Percentiles rank a stretch among this genome's conserved stretches.
Conservation (phyloP, 1,140 invertebrate genomes). For the Pollicipes pollicipes region DNA sequence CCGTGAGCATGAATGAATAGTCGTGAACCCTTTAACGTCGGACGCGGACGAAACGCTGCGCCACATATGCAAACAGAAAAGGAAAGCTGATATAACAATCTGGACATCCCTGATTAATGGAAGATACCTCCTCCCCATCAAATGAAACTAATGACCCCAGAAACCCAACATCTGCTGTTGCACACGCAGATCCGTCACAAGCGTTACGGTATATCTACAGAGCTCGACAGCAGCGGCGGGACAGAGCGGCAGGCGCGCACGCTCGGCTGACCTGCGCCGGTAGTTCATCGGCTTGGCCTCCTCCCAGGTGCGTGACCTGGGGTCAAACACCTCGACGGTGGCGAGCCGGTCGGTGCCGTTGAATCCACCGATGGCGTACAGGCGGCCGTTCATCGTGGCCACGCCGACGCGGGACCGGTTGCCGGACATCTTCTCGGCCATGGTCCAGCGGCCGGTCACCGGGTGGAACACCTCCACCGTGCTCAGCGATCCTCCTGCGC, state of each 20-base stretch:
- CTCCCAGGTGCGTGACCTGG: conserved; percentile 50
- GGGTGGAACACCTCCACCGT: conserved; percentile 78
- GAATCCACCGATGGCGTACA: conserved; percentile 43
- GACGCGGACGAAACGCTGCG: too few relatives aligned
- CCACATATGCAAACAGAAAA: too few relatives aligned
- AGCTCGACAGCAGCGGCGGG: conserved; percentile 14
- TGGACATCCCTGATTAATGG: too few relatives aligned
- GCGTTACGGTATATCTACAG: too few relatives aligned
- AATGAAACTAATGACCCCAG: too few relatives aligned
- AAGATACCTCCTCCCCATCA: too few relatives aligned
- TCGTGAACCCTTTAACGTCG: too few relatives aligned
- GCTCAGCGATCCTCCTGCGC: conserved; percentile 59
- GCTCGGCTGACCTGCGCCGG: conserved; percentile 60
- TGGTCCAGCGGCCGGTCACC: conserved; percentile 46
- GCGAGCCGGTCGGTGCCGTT: conserved; percentile 62
- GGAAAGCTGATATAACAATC: too few relatives aligned
- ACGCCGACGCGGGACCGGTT: conserved; percentile 66
- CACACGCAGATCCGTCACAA: too few relatives aligned
- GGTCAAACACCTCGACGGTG: conserved; percentile 77
- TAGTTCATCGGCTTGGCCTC: conserved; percentile 62
- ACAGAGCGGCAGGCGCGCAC: conserved; percentile 9
- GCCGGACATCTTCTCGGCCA: conserved; percentile 70
- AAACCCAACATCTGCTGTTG: too few relatives aligned
- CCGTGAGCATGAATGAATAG: too few relatives aligned
- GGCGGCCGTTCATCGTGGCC: conserved; percentile 47